Evolutionary conservation across 2,797 vertebrate species (phyloP), one percentile per base, ranked within the genome.

Genomic region (Hybognathus amarus): DNA sequence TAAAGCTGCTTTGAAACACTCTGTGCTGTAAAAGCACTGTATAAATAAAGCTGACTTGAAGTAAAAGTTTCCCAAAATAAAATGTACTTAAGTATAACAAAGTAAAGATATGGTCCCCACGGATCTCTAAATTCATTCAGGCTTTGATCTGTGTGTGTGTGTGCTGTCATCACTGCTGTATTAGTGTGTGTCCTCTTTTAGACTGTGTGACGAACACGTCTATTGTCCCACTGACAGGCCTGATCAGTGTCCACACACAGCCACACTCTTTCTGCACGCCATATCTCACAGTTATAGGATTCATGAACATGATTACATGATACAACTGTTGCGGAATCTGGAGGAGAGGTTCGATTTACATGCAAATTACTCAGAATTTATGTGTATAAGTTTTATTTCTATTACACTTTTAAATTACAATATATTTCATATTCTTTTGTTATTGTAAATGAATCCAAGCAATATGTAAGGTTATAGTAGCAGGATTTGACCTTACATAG

Each of bases 171-270:
- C 42, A 70, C 47, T 7, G 4, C n/a, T 84, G 52, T 36, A 54
- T 76, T 84, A 69, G 50, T 61, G 74, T 82, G 59, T 84, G 59
- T 52, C 70, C 18, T 5, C 50, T 81, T 30, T 59, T 64, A 45
- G 68, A 79, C 45, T 63, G 38, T 63, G 45, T 70, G 80, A 83
- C 64, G 33, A 74, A 74, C 69, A 66, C 52, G 52, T 87, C 5
- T 59, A 79, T 85, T 61, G 69, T n/a, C 20, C 66, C 56, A 22
- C 20, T 86, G 85, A 86, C 83, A 85, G 79, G 67, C 54, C 77
- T 52, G 77, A 42, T 80, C 79, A 77, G 80, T 73, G 68, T 84
- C 66, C 45, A 63, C 77, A 70, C 45, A 38, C 63, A 66, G 68
- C 61, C 18, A 59, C 63, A 85, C 87, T 86, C 66, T 54, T 79